Conservation (phyloP, 2,113 vertebrate genomes). For the Ptyas mucosa region DNA sequence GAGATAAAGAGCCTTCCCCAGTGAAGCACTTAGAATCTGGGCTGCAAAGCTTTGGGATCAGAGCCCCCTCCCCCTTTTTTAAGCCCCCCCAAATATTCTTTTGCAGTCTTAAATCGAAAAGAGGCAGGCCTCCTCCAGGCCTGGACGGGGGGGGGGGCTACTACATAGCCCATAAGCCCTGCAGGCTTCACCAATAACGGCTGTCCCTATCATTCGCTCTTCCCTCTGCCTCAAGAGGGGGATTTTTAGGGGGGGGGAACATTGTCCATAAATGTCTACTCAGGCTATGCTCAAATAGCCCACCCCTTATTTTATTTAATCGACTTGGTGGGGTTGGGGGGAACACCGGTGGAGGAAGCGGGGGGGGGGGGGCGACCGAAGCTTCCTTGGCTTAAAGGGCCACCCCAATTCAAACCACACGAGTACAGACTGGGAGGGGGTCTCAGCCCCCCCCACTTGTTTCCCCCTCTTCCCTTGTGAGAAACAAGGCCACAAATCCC, state of each 20-base stretch:
- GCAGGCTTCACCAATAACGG: neutral
- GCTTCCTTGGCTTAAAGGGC: neutral
- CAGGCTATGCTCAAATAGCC: neutral
- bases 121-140: neutral
- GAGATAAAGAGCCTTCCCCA: too few species aligned
- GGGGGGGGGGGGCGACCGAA: neutral
- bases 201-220: neutral
- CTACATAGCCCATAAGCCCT: neutral
- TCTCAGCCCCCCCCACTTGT: neutral
- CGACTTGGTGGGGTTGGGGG: neutral
- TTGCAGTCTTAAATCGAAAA: neutral
- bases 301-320: neutral
- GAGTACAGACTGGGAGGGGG: neutral
- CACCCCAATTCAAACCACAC: neutral
- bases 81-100: neutral
- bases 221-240: neutral
- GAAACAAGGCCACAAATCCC: neutral
- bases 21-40: neutral
- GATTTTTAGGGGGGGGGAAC: neutral
- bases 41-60: neutral
- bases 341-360: neutral
- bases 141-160: neutral
- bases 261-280: neutral
- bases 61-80: neutral
- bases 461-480: neutral